phyloP scores from a whole-genome alignment of 2,797 vertebrate species.

The Lacerta agilis region DNA sequence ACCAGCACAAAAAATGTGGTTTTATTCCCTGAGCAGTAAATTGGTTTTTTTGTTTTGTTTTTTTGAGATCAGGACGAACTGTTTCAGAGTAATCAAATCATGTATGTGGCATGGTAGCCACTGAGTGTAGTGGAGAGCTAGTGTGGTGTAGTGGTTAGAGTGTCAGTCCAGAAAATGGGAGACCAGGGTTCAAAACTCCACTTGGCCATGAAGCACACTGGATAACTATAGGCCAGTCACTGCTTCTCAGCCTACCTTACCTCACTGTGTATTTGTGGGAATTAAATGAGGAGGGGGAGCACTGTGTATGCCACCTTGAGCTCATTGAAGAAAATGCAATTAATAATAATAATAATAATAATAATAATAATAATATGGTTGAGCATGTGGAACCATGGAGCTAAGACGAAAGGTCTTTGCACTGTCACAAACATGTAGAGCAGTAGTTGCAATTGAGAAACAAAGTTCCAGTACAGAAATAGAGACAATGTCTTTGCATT shows the following conservation, averaged over 20 bases:
- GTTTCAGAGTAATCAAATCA: neutral
- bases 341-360: too few species aligned
- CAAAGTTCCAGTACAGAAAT: neutral
- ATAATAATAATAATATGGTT: neutral
- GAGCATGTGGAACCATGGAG: neutral
- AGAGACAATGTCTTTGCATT: neutral
- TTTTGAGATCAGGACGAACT: neutral
- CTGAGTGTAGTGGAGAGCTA: neutral
- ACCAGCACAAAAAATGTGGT: neutral
- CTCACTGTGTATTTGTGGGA: too few species aligned
- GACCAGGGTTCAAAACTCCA: too few species aligned
- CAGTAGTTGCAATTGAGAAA: neutral
- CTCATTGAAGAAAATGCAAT: too few species aligned
- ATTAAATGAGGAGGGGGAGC: too few species aligned
- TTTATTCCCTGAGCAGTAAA: neutral
- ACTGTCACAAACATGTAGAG: neutral
- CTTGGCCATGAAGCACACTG: too few species aligned
- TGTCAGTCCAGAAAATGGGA: too few species aligned
- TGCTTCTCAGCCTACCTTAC: too few species aligned
- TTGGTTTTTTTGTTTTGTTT: neutral
- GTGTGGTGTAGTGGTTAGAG: too few species aligned
- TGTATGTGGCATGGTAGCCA: neutral
- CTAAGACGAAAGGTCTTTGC: neutral
- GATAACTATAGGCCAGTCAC: too few species aligned
- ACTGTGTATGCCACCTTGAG: too few species aligned